Percentiles rank a stretch among this genome's conserved stretches.
Conservation (phyloP, 2,113 vertebrate genomes). For the Clupea harengus region DNA sequence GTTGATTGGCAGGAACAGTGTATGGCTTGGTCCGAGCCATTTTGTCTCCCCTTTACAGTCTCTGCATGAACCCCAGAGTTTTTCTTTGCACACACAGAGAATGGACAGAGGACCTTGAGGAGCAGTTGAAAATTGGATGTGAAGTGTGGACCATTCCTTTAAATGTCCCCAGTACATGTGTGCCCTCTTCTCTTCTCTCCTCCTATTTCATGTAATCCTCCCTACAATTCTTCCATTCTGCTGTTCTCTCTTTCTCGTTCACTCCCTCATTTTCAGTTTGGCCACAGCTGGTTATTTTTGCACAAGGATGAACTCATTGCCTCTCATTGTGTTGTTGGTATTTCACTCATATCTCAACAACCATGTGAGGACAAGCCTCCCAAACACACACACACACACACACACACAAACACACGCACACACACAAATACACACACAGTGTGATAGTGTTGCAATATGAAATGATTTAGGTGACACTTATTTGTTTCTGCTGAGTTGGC, state of each 20-base stretch:
- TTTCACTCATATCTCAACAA: neutral
- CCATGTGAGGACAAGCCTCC: neutral
- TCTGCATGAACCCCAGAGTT: too few species aligned
- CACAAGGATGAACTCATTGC: neutral
- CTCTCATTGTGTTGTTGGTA: neutral
- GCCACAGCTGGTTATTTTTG: neutral
- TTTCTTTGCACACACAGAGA: neutral
- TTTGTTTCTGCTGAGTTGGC: neutral
- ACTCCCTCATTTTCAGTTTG: neutral
- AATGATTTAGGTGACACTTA: neutral
- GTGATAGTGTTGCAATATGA: neutral
- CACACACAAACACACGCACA: neutral
- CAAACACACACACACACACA: neutral
- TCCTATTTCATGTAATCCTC: neutral
- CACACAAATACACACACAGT: neutral
- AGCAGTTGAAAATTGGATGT: too few species aligned
- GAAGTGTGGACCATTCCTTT: too few species aligned
- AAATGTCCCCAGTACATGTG: too few species aligned
- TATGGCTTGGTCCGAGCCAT: neutral
- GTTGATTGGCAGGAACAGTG: neutral
- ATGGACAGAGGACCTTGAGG: too few species aligned
- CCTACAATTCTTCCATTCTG: neutral
- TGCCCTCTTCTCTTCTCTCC: too few species aligned
- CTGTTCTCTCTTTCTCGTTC: neutral
- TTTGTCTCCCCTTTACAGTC: too few species aligned